These are phyloP conservation scores for Hermaeophaga mercurialis DNA, from an alignment of 2,888 invertebrate species.

Conservation along the genomic window DNA sequence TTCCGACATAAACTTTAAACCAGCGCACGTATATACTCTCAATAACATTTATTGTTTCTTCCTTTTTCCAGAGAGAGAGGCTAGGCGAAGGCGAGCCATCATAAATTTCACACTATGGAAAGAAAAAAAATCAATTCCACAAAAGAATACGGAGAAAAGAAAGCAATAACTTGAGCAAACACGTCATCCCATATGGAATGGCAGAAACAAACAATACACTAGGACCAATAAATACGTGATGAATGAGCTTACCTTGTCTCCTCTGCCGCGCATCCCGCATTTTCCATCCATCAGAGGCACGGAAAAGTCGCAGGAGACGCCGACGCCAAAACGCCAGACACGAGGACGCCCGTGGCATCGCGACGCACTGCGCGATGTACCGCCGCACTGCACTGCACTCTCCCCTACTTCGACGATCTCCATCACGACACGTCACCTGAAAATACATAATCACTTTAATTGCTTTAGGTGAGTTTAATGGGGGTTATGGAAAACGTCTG, in stretches of 20 bases:
- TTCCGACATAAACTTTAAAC: neutral
- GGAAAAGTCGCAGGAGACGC: conserved; percentile 45
- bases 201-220: conserved; percentile 18
- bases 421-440: conserved; percentile 42
- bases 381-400: conserved; percentile 42
- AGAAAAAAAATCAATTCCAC: conserved; percentile 11
- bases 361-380: conserved; percentile 48
- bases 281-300: conserved; percentile 37
- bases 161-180: conserved; percentile 22
- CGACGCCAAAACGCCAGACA: conserved; percentile 31
- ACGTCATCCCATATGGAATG: conserved; percentile 16
- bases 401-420: neutral
- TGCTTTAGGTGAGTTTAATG: conserved; percentile 31
- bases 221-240: conserved; percentile 44
- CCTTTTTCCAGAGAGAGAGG: neutral
- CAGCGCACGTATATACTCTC: neutral
- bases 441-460: conserved; percentile 43
- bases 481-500: conserved; percentile 19
- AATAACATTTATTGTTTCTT: neutral
- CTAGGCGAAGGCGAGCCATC: conserved; percentile 13
- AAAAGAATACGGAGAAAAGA: conserved; percentile 8
- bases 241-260: conserved; percentile 47
- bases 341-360: conserved; percentile 36
- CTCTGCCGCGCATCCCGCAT: conserved; percentile 33
- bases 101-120: conserved; percentile 3